A percentile compares a stretch with the other conserved stretches of the same genome.
Evolutionary conservation across 2,113 vertebrate species (phyloP).

Genomic region (Bubo blakistoni): DNA sequence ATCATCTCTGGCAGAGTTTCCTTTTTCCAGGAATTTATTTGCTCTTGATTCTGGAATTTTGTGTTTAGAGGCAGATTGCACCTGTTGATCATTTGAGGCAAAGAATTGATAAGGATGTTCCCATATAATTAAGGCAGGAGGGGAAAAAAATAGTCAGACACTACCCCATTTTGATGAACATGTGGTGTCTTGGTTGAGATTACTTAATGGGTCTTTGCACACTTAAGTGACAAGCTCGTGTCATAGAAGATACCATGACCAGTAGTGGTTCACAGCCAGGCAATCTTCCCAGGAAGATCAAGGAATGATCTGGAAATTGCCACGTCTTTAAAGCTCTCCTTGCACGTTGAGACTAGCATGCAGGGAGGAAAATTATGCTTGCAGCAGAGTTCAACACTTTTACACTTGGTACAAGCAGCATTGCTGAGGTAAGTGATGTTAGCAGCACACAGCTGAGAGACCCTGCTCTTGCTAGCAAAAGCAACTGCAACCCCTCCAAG

Average conservation of each 20-base stretch:
- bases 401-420: not conserved
- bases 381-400: not conserved
- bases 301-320: not conserved
- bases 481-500: rapidly evolving
- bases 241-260: not conserved
- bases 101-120: not conserved
- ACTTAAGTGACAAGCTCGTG: not conserved
- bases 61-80: not conserved
- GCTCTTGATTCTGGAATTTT: not conserved
- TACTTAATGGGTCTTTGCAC: not conserved
- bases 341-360: rapidly evolving
- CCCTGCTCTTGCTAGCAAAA: not conserved
- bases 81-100: not conserved
- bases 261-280: not conserved
- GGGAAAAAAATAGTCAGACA: too few relatives aligned
- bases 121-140: not conserved
- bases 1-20: not conserved
- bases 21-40: not conserved
- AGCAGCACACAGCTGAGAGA: not conserved
- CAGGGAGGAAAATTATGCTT: rapidly evolving
- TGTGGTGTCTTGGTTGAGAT: not conserved
- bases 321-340: not conserved
- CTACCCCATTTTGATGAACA: not conserved
- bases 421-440: rapidly evolving
- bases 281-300: too few relatives aligned